These are phyloP conservation scores for Triplophysa tibetana DNA, from an alignment of 2,113 vertebrate species.

Conservation along the genomic window DNA sequence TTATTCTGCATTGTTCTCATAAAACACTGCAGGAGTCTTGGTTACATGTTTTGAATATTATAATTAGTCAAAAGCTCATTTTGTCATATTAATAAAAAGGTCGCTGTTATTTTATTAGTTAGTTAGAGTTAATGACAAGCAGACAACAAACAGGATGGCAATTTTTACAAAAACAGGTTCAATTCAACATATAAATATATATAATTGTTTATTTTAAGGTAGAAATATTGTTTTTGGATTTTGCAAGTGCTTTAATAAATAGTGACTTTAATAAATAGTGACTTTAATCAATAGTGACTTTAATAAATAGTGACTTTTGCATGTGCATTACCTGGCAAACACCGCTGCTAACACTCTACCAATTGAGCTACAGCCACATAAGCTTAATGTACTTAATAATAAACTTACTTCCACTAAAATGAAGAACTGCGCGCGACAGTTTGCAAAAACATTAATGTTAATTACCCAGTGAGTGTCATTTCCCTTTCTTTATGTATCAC, in stretches of 20 bases:
- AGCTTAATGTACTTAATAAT: no score
- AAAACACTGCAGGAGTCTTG: neutral
- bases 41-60: neutral
- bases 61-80: neutral
- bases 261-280: no score
- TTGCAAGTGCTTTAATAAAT: no score
- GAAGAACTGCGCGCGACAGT: neutral
- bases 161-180: neutral
- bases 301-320: no score
- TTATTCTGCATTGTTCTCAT: neutral
- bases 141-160: neutral
- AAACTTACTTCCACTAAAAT: neutral
- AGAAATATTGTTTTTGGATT: neutral
- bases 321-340: no score
- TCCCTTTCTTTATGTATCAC: neutral
- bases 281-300: no score
- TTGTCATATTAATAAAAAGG: no score
- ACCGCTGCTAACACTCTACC: no score
- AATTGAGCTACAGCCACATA: no score
- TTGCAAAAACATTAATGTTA: neutral
- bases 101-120: neutral
- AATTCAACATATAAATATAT: no score
- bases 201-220: no score
- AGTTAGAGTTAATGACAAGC: neutral
- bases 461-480: neutral